Evolutionary conservation across 2,113 vertebrate genomes (phyloP).

Genomic region (Ciconia stormi): DNA sequence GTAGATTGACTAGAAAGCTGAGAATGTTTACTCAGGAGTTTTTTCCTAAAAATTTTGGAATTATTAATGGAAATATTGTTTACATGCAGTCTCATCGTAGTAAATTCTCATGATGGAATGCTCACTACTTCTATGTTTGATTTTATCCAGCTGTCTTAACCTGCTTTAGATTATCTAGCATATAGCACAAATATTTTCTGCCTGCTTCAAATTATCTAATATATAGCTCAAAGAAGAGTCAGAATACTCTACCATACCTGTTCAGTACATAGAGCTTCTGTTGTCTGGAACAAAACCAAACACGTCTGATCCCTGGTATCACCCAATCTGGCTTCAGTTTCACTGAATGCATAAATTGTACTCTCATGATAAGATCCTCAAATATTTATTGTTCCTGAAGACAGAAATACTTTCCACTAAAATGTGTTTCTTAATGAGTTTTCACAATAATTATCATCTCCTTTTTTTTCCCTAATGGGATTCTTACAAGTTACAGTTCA

Average conservation of each 20-base stretch:
- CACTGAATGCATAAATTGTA: not conserved
- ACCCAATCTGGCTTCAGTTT: not conserved
- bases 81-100: not conserved
- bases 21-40: not conserved
- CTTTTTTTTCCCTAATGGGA: not conserved
- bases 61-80: not conserved
- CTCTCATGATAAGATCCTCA: not conserved
- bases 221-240: not conserved
- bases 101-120: not conserved
- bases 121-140: not conserved
- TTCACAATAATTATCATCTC: not conserved
- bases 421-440: not conserved
- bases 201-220: not conserved
- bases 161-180: not conserved
- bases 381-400: not conserved
- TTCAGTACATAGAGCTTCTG: not conserved
- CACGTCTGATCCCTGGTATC: not conserved
- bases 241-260: not conserved
- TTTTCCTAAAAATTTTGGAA: not conserved
- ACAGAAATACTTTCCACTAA: not conserved
- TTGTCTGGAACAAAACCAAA: not conserved
- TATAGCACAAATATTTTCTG: not conserved
- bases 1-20: not conserved
- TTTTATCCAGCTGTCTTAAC: not conserved
- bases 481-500: not conserved